Conservation (phyloP, 2,113 vertebrate species). For the Lucifuga dentata region DNA sequence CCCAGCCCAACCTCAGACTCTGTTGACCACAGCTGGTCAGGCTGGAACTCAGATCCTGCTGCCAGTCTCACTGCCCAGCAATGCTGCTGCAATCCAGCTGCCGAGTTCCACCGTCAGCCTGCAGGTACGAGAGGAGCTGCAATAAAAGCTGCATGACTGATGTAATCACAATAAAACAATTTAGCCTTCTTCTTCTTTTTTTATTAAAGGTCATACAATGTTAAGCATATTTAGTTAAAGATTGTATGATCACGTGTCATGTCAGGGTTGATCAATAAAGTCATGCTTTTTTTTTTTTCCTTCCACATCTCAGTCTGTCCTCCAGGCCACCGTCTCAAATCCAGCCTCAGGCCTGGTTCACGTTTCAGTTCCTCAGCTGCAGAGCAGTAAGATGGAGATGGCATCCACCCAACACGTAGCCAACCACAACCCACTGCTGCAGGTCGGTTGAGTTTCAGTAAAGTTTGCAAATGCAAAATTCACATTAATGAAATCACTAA, state of each 20-base stretch:
- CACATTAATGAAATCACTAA: too few relatives aligned
- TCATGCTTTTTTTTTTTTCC: not conserved
- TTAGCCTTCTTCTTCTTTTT: too few relatives aligned
- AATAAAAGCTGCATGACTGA: too few relatives aligned
- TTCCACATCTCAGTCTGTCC: constrained; percentile 54
- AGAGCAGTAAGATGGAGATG: constrained; percentile 80
- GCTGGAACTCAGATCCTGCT: constrained; percentile 91
- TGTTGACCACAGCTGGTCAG: constrained; percentile 87
- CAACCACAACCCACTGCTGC: constrained; percentile 83
- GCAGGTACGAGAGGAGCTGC: constrained; percentile 81
- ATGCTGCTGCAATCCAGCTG: constrained; percentile 87
- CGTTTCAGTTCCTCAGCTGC: constrained; percentile 79
- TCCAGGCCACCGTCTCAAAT: constrained; percentile 82
- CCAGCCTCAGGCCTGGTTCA: constrained; percentile 82
- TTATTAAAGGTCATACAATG: too few relatives aligned
- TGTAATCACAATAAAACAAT: too few relatives aligned
- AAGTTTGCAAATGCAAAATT: too few relatives aligned
- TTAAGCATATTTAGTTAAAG: too few relatives aligned
- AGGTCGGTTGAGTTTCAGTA: constrained; percentile 88
- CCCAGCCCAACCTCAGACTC: constrained; percentile 74
- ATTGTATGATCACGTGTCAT: too few relatives aligned
- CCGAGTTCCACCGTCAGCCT: constrained; percentile 87
- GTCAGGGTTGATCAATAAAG: too few relatives aligned
- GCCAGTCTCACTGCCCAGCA: constrained; percentile 89
- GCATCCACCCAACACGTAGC: constrained; percentile 75